These are phyloP conservation scores for Triops longicaudatus DNA, from an alignment of 1,140 invertebrate species.

Conservation along the genomic window DNA sequence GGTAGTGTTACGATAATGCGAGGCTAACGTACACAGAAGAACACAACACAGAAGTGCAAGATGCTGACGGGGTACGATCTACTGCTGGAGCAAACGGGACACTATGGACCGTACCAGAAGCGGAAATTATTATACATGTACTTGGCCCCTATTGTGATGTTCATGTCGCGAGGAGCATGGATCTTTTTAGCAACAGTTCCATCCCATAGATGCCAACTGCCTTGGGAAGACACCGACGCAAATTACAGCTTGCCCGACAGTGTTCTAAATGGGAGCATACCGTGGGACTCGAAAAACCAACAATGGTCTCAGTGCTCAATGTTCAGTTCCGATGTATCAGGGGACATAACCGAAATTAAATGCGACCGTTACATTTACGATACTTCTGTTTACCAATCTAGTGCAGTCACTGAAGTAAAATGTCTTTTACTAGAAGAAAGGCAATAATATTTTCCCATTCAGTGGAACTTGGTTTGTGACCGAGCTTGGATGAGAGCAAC, in stretches of 20 bases:
- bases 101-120: background rate
- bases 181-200: background rate
- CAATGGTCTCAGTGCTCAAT: background rate
- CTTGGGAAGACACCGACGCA: background rate
- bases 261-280: background rate
- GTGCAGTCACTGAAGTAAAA: background rate
- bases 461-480: background rate
- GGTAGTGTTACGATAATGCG: too few species aligned
- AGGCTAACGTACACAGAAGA: too few species aligned
- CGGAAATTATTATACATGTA: background rate
- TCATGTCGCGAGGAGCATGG: background rate
- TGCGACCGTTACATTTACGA: background rate
- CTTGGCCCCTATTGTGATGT: background rate
- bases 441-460: background rate
- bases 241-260: background rate
- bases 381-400: background rate
- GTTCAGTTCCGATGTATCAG: background rate
- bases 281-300: background rate
- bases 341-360: background rate
- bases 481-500: background rate
- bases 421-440: background rate
- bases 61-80: background rate
- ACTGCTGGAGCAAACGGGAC: background rate
- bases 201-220: background rate
- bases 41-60: too few species aligned